These are phyloP conservation scores for Ashinkailepas kermadecensis DNA, from an alignment of 2,888 invertebrate species.

Conservation along the genomic window DNA sequence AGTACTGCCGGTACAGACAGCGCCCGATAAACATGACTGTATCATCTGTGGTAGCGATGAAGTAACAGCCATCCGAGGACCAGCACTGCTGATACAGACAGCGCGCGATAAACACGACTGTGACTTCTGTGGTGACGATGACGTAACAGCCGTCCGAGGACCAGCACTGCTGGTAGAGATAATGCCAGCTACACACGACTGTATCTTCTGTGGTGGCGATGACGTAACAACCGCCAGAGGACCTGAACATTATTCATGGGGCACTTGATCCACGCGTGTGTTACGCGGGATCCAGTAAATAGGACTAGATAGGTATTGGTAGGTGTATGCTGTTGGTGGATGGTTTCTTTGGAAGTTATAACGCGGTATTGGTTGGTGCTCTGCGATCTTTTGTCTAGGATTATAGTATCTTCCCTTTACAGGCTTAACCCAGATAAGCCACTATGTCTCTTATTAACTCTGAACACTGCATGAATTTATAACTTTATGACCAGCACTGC, in stretches of 20 bases:
- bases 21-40: constrained; percentile 17
- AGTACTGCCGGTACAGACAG: neutral
- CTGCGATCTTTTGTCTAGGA: no score
- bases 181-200: constrained; percentile 1
- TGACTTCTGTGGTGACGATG: constrained; percentile 4
- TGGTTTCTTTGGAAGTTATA: no score
- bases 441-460: no score
- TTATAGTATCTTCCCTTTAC: no score
- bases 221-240: constrained; percentile 29
- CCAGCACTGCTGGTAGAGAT: constrained; percentile 20
- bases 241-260: constrained; percentile 25
- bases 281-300: no score
- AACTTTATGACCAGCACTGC: constrained; percentile 28
- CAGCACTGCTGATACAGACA: neutral
- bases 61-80: constrained; percentile 29
- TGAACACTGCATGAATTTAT: no score
- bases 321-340: no score
- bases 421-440: no score
- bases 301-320: no score
- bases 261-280: no score
- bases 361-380: no score
- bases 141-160: constrained; percentile 29
- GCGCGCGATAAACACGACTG: constrained; percentile 16
- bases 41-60: constrained; percentile 22
- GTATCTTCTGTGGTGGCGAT: neutral